These are phyloP conservation scores for Colistium nudipinnis DNA, from an alignment of 2,113 vertebrate genomes.

Conservation along the genomic window DNA sequence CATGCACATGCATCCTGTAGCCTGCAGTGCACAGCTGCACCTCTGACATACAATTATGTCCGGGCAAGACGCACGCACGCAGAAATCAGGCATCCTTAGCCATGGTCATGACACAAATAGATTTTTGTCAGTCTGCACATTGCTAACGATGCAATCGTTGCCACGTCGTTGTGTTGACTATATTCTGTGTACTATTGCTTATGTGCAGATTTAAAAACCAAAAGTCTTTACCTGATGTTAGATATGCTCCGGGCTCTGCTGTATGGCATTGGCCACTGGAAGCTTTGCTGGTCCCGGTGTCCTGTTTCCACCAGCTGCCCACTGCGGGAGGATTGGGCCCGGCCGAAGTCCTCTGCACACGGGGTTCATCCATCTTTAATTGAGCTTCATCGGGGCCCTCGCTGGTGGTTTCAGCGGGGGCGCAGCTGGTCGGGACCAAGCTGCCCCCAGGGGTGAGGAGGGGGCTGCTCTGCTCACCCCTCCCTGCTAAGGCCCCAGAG, in stretches of 20 bases:
- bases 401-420: constrained; percentile 1
- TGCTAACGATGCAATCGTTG: background rate
- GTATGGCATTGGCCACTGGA: constrained; percentile 22
- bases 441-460: constrained; percentile 4
- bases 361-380: constrained; percentile 19
- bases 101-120: background rate
- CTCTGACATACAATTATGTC: constrained; percentile 31
- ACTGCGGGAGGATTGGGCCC: constrained; percentile 28
- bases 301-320: constrained; percentile 54
- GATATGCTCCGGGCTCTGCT: constrained; percentile 20
- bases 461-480: constrained; percentile 2
- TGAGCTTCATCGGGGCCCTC: constrained; percentile 9
- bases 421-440: constrained; percentile 15
- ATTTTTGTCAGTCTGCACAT: constrained; percentile 7
- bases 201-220: background rate
- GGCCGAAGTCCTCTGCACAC: constrained; percentile 26
- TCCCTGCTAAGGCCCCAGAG: background rate
- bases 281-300: constrained; percentile 15
- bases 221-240: constrained; percentile 26
- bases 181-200: background rate
- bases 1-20: constrained; percentile 40
- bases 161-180: no score
- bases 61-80: constrained; percentile 14
- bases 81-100: constrained; percentile 4
- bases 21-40: constrained; percentile 42